These are phyloP conservation scores for Trypoxylon attenuatum DNA, from an alignment of 2,888 invertebrate genomes.

Conservation along the genomic window DNA sequence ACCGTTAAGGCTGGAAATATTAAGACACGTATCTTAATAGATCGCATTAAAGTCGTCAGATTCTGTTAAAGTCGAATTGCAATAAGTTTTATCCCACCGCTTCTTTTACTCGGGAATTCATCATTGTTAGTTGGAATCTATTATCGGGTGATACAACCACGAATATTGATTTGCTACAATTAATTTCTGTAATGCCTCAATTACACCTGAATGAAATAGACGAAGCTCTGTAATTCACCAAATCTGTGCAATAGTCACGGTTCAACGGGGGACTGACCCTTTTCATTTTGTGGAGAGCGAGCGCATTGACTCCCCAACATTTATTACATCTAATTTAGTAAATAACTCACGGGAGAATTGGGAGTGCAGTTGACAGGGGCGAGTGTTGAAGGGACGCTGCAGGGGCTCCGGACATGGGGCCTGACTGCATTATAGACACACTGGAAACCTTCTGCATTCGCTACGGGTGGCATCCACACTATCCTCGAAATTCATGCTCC, in stretches of 20 bases:
- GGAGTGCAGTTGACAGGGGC: conserved; percentile 48
- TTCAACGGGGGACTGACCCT: too few species aligned
- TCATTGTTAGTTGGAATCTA: background rate
- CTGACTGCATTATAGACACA: conserved; percentile 41
- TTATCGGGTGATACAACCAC: background rate
- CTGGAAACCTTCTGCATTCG: conserved; percentile 42
- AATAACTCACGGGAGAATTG: conserved; percentile 48
- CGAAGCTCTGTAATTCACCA: too few species aligned
- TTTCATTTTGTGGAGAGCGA: conserved; percentile 9
- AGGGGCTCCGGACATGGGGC: conserved; percentile 32
- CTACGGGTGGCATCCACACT: conserved; percentile 38
- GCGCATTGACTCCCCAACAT: conserved; percentile 38
- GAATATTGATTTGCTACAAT: too few species aligned
- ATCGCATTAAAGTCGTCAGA: too few species aligned
- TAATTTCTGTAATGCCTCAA: too few species aligned
- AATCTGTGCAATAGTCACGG: too few species aligned
- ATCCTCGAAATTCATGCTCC: conserved; percentile 8
- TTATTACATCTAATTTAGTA: conserved; percentile 51
- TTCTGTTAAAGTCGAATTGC: too few species aligned
- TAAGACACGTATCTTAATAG: background rate
- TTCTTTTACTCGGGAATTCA: background rate
- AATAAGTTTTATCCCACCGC: background rate
- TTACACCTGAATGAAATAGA: too few species aligned
- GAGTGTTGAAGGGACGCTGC: conserved; percentile 39
- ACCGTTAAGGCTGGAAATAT: background rate